phyloP scores from a whole-genome alignment of 2,113 vertebrate species.

The Psephotus haematonotus region DNA sequence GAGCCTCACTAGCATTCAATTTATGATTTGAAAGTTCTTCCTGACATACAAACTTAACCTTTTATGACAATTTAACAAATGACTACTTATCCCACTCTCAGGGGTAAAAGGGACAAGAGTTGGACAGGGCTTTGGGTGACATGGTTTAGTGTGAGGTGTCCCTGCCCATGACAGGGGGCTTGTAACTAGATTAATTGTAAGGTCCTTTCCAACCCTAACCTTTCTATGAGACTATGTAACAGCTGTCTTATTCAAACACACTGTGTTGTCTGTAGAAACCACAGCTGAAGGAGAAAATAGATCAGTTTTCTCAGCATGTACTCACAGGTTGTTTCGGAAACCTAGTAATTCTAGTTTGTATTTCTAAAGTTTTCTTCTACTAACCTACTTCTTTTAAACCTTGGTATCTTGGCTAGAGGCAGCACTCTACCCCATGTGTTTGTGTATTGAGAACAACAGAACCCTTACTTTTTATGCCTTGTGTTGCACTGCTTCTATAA shows the following conservation, averaged over 20 bases:
- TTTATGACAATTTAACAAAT: background rate
- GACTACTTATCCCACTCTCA: background rate
- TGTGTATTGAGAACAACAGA: background rate
- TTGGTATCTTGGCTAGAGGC: background rate
- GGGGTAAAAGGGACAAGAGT: background rate
- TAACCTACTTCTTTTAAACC: background rate
- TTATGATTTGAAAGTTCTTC: background rate
- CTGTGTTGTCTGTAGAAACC: background rate
- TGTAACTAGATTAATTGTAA: background rate
- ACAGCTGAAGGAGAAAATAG: background rate
- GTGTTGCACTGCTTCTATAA: background rate
- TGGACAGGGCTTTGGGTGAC: background rate
- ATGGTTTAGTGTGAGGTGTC: background rate
- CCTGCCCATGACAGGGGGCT: background rate
- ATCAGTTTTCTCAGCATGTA: background rate
- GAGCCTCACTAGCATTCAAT: background rate
- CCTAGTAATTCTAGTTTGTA: background rate
- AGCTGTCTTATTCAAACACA: fast-evolving
- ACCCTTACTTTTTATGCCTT: background rate
- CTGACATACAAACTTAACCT: background rate
- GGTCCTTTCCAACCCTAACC: background rate
- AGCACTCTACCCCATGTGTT: background rate
- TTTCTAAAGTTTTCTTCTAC: background rate
- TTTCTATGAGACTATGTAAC: background rate
- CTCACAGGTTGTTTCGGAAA: background rate